Evolutionary conservation across 2,113 vertebrate genomes (phyloP).

Genomic region (Hippocampus zosterae): DNA sequence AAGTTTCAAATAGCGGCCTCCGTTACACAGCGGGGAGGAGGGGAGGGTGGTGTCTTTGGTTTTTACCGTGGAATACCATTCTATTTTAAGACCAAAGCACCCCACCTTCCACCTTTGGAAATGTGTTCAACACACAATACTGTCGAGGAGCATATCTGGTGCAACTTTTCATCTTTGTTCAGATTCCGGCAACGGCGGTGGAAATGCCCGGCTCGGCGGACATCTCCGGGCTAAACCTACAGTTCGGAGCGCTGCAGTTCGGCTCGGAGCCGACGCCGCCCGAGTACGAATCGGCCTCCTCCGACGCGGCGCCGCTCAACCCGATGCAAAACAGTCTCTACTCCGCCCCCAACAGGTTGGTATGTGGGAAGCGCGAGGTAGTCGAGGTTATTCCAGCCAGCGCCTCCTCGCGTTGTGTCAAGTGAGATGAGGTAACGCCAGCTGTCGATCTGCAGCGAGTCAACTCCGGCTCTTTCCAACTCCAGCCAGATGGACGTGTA

Average conservation of each 20-base stretch:
- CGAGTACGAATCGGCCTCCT: conserved; percentile 83
- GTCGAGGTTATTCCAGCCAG: neutral
- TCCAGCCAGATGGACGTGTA: conserved; percentile 87
- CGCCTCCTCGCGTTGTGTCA: neutral
- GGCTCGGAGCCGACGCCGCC: conserved; percentile 92
- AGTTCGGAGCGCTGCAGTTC: conserved; percentile 94
- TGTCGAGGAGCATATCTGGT: no score
- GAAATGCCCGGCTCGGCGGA: conserved; percentile 96
- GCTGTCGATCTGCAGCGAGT: conserved; percentile 73
- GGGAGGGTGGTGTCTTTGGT: neutral
- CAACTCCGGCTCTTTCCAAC: conserved; percentile 83
- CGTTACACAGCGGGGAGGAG: neutral
- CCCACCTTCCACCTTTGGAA: no score
- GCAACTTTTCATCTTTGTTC: neutral
- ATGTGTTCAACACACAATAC: no score
- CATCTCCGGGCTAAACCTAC: conserved; percentile 91
- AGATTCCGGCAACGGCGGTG: conserved; percentile 93
- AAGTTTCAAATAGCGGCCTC: neutral
- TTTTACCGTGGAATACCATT: no score
- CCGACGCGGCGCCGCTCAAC: conserved; percentile 73
- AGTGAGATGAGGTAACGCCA: neutral
- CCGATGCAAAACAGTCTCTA: conserved; percentile 87
- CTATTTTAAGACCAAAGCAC: no score
- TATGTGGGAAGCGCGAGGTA: neutral
- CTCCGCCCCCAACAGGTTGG: conserved; percentile 85